A percentile compares a stretch with the other conserved stretches of the same genome.
Evolutionary conservation across 2,113 vertebrate genomes (phyloP).

Genomic region (Pedetes capensis): DNA sequence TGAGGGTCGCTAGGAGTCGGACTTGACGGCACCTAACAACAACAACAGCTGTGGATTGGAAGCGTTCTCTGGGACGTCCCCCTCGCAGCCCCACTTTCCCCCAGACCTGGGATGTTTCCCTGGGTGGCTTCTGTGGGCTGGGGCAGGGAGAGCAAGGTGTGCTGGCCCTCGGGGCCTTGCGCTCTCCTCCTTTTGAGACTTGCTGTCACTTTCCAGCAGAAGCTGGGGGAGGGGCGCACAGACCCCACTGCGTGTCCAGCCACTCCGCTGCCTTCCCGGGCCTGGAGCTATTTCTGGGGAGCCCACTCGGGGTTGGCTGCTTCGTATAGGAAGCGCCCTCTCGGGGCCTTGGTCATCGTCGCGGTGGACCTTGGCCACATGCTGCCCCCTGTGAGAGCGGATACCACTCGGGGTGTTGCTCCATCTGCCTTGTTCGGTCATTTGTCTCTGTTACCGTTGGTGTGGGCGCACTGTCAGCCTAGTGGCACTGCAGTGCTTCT

Average conservation of each 20-base stretch:
- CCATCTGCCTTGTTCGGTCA: accelerated
- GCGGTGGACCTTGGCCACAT: accelerated
- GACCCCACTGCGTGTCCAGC: too few species aligned
- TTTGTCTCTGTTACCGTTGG: background rate
- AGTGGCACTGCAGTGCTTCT: background rate
- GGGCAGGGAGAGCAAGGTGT: accelerated
- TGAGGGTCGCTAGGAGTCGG: too few species aligned
- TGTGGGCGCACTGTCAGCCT: too few species aligned
- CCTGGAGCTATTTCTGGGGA: background rate
- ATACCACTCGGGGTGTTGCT: accelerated
- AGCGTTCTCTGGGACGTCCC: accelerated
- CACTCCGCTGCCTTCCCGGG: background rate
- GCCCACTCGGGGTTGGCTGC: accelerated
- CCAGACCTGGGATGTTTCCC: accelerated
- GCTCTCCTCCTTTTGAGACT: background rate
- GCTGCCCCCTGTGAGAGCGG: background rate
- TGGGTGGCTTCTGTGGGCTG: background rate
- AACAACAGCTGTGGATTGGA: too few species aligned
- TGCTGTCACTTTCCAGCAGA: background rate
- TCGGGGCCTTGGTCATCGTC: background rate
- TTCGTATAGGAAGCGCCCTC: accelerated
- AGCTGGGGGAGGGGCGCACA: background rate
- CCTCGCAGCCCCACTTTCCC: accelerated
- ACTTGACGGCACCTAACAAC: too few species aligned
- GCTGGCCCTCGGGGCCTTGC: background rate